Evolutionary conservation across 2,888 invertebrate species (phyloP), one percentile per base, ranked within the genome.

Genomic region (Tubiluchus corallicola): DNA sequence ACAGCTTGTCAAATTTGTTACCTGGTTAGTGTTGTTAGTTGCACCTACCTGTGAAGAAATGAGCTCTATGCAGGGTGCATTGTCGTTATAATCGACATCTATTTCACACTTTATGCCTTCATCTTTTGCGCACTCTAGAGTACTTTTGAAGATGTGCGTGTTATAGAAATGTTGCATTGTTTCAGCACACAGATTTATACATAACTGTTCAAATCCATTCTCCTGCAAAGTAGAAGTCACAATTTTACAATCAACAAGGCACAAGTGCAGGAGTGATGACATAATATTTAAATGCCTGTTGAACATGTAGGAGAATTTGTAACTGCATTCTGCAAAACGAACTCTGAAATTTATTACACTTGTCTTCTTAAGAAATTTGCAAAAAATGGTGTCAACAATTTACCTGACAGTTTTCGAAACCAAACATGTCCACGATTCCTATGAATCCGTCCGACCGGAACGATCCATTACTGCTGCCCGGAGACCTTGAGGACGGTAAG

Each of bases 91-190:
- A 63, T 84, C 84, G 47, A 88, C 81, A 63, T 87, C 84, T 19
- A 84, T 77, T 58, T 85, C 84, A 61, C 80, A 81, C 44, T 77
- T 73, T 54, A 90, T 85, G 42, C 85, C 85, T 69, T 90, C 88
- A 63, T 90, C 90, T 49, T 84, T 74, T 58, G 88, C 87, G 44
- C 88, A 84, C 67, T 90, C 88, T 51, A 84, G 81, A 52, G 83
- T 80, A 17, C 84, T 82, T 65, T 88, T 88, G 68, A 92, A 90
- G 54, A 90, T 85, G 66, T 90, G 88, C 44, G 88, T 90, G 66
- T 88, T 92, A 71, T 90, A 92, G 66, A 88, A 90, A 66, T 90
- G 90, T 64, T 92, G 90, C 84, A 92, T 85, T 21, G 88, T 88
- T 69, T 92, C 92, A 1, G 90, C 87, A 66, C 88, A 88, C 49